phyloP scores from a whole-genome alignment of 2,888 invertebrate species.

The Blera fallax region DNA sequence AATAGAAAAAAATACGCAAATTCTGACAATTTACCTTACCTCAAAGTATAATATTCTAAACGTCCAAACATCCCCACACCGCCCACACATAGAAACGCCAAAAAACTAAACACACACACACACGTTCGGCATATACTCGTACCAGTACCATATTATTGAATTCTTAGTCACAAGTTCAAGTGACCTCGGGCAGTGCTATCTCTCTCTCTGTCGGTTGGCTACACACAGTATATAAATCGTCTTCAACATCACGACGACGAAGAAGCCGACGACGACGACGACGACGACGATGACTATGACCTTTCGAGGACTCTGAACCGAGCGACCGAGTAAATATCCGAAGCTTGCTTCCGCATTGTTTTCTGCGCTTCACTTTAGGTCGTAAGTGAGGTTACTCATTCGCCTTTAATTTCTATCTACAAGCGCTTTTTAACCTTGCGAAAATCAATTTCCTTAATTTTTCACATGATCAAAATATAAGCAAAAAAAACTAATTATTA shows the following conservation, averaged over 20 bases:
- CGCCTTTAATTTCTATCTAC: constrained; percentile 10
- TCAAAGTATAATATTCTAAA: constrained; percentile 45
- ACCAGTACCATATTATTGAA: not conserved
- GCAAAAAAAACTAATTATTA: constrained; percentile 16
- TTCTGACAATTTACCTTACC: constrained; percentile 35
- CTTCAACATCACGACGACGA: not conserved
- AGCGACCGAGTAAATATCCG: constrained; percentile 33
- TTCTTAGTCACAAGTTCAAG: constrained; percentile 54
- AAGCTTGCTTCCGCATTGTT: constrained; percentile 61
- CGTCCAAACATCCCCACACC: not conserved
- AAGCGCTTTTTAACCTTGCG: constrained; percentile 48
- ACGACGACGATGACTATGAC: constrained; percentile 42
- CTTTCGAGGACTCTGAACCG: constrained; percentile 68
- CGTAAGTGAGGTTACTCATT: constrained; percentile 23
- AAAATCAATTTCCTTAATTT: constrained; percentile 67
- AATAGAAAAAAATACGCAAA: constrained; percentile 7
- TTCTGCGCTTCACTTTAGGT: constrained; percentile 40
- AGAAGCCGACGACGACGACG: not conserved
- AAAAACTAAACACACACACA: constrained; percentile 14
- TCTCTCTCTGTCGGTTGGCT: not conserved
- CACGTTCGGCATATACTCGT: too few relatives aligned
- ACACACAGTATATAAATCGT: not conserved
- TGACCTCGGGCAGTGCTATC: constrained; percentile 45
- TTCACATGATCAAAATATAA: constrained; percentile 27
- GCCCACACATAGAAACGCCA: constrained; percentile 2